phyloP scores from a whole-genome alignment of 92 coral and sea anemone species.

The Phenganax stokvisi region DNA sequence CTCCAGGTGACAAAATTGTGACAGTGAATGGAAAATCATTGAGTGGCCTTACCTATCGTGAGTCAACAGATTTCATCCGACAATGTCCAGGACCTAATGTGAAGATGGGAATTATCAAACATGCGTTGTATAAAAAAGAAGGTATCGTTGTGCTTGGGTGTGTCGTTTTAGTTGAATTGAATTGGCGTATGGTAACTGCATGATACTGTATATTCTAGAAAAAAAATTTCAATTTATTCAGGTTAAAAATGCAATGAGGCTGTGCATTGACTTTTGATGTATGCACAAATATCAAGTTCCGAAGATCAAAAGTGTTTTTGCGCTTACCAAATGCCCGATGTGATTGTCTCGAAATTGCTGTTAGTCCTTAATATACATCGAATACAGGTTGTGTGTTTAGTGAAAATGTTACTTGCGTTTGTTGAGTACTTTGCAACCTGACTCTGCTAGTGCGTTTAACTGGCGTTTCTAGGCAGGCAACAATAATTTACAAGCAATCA shows the following conservation, averaged over 20 bases:
- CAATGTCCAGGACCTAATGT: slow-evolving; percentile 37
- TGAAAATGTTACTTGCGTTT: background rate
- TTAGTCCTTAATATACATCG: too few species aligned
- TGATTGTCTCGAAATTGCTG: background rate
- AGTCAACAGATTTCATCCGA: slow-evolving; percentile 37
- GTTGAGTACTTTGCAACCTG: too few species aligned
- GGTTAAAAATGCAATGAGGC: too few species aligned
- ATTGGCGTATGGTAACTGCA: background rate
- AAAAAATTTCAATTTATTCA: too few species aligned
- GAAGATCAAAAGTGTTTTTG: too few species aligned
- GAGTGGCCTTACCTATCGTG: slow-evolving; percentile 35
- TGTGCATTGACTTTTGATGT: too few species aligned
- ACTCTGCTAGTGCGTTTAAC: too few species aligned
- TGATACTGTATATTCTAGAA: too few species aligned
- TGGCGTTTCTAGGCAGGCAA: too few species aligned
- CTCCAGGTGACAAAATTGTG: slow-evolving; percentile 34
- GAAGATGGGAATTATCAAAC: slow-evolving; percentile 41
- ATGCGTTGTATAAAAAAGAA: slow-evolving; percentile 31
- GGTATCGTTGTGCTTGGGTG: slow-evolving; percentile 17
- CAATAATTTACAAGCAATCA: too few species aligned
- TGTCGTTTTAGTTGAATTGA: background rate
- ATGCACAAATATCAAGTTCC: too few species aligned
- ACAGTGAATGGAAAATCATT: slow-evolving; percentile 32
- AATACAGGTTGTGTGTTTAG: background rate
- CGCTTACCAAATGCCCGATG: slow-evolving; percentile 10